These are phyloP conservation scores for Picus viridis DNA, from an alignment of 2,797 vertebrate genomes.

Conservation along the genomic window DNA sequence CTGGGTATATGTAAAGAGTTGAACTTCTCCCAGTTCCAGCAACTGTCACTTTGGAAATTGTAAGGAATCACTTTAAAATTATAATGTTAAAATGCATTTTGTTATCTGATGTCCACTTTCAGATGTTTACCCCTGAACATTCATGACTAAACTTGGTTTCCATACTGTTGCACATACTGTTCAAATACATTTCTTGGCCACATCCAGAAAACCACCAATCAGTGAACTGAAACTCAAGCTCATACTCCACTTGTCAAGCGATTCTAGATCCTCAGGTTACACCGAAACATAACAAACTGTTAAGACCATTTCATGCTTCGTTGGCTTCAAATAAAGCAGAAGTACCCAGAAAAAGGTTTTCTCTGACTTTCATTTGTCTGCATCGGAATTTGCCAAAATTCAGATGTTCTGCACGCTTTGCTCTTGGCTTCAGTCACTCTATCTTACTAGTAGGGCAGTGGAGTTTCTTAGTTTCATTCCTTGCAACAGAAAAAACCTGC, in stretches of 20 bases:
- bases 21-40: background rate
- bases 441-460: background rate
- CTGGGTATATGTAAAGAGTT: background rate
- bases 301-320: constrained; percentile 62
- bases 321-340: constrained; percentile 62
- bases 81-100: background rate
- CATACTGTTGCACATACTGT: background rate
- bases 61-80: background rate
- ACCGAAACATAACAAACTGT: constrained; percentile 43
- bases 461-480: constrained; percentile 8
- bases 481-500: background rate
- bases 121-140: background rate
- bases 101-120: background rate
- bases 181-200: constrained; percentile 38
- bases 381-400: constrained; percentile 27
- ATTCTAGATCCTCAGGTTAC: constrained; percentile 59
- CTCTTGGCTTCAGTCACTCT: background rate
- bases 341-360: constrained; percentile 58
- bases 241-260: constrained; percentile 40
- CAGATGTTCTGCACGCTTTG: background rate
- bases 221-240: constrained; percentile 50
- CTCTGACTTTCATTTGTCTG: constrained; percentile 9
- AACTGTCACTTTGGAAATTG: background rate
- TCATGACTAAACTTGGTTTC: background rate
- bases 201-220: constrained; percentile 47